Evolutionary conservation across 2,113 vertebrate genomes (phyloP), one percentile per base, ranked within the genome.

Genomic region (Toxostoma redivivum): DNA sequence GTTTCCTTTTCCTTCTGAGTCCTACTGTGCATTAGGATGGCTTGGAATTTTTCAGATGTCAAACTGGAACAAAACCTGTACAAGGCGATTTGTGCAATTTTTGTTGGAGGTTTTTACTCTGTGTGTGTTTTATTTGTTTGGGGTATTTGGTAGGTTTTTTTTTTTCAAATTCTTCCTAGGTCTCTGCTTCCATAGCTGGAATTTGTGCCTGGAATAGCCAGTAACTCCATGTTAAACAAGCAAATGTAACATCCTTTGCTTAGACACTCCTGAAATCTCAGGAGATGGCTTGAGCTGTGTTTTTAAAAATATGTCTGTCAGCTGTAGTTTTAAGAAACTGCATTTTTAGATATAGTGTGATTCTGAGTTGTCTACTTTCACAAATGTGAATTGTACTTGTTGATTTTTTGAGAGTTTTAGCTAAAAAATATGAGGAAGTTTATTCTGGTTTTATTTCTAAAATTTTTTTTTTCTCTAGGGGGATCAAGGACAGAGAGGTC

Each of bases 401-500:
- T 76, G 53, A 38, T 77, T 88, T 90, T 70, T 38, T 57, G 21
- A 35, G 40, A 21, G 6, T 76, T 69, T 84, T 56, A 64, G 27
- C 19, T 94, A 27, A 57, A 57, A 77, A 85, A 28, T 54, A 30
- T 5, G 64, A 56, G 14, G 20, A 73, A 57, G 2, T 57, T 42
- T 82, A n/a, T 64, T 91, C n/a, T 81, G 19, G 5, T 54, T 67
- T 76, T n/a, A 30, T 60, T 88, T 71, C 47, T 84, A 58, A 66
- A 62, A 65, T 50, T 77, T 61, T 33, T 33, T 48, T 73, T 48
- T 73, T 15, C 8, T 92, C 2, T 74, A 99, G 99, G 99, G 99
- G 11, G 99, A 99, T 88, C 98, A 88, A 95, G 99, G 99, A 28
- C 99, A 98, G 91, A 98, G 98, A 94, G 99, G 99, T 15, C 91